phyloP scores from a whole-genome alignment of 35 echinoderm and acorn worm species.

The Apostichopus californicus region DNA sequence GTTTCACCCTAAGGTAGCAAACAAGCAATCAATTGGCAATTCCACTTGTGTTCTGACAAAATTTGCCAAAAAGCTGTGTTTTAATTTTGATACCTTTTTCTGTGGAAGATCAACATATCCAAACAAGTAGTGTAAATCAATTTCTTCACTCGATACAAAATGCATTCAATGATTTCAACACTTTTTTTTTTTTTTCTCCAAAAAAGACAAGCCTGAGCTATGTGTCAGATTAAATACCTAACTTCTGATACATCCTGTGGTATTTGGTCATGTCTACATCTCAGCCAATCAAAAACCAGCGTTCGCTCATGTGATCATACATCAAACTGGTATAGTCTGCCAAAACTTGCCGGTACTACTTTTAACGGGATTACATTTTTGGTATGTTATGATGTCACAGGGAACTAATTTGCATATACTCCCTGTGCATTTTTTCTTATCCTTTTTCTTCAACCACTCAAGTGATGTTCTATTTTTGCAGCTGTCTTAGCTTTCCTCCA shows the following conservation, averaged over 20 bases:
- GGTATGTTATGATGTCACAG: constrained; percentile 34
- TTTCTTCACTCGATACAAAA: too few species aligned
- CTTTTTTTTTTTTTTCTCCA: too few species aligned
- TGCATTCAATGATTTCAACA: too few species aligned
- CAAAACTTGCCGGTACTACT: constrained; percentile 24
- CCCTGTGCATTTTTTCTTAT: neutral
- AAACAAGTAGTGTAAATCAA: too few species aligned
- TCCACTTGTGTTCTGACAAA: too few species aligned
- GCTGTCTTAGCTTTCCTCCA: constrained; percentile 10
- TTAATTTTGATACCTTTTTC: too few species aligned
- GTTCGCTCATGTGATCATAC: neutral
- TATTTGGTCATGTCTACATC: neutral
- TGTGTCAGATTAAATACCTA: neutral
- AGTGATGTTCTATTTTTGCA: constrained; percentile 35
- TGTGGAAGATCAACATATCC: too few species aligned
- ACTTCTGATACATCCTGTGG: neutral
- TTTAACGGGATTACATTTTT: neutral
- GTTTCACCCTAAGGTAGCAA: too few species aligned
- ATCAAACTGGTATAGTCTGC: neutral
- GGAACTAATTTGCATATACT: constrained; percentile 20
- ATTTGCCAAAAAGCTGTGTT: too few species aligned
- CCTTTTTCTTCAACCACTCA: constrained; percentile 1
- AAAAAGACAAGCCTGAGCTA: too few species aligned
- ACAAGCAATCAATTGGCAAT: too few species aligned
- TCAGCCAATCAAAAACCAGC: neutral